Evolutionary conservation across 2,113 vertebrate species (phyloP).

Genomic region (Donacobius atricapilla): DNA sequence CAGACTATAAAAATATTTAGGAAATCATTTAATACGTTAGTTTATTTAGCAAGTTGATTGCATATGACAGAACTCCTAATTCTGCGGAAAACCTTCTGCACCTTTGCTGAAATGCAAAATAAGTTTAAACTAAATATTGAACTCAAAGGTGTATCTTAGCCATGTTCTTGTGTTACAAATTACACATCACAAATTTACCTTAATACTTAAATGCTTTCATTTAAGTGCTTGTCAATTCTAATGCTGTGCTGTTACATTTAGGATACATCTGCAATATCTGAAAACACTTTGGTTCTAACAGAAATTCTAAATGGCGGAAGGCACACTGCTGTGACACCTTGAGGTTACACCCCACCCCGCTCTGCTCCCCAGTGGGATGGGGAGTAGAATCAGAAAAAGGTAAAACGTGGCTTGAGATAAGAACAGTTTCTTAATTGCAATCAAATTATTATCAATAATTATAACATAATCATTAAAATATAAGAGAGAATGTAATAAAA

Average conservation of each 20-base stretch:
- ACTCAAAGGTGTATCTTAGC: background rate
- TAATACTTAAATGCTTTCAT: background rate
- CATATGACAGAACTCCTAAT: background rate
- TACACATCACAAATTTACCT: background rate
- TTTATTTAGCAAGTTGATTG: background rate
- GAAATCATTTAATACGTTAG: background rate
- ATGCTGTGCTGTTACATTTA: background rate
- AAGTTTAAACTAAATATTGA: background rate
- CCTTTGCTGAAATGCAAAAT: background rate
- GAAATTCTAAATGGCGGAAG: background rate
- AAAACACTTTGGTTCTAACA: background rate
- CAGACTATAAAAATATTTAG: background rate
- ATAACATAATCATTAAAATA: background rate
- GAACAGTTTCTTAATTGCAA: background rate
- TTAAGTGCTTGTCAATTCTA: background rate
- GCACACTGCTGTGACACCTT: background rate
- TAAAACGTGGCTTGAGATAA: background rate
- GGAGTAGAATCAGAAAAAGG: background rate
- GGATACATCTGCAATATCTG: background rate
- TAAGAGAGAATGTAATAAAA: fast-evolving
- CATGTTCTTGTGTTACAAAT: background rate
- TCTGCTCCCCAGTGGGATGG: background rate
- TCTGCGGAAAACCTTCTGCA: background rate
- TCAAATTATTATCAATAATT: background rate
- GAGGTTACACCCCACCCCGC: background rate